A percentile compares a stretch with the other conserved stretches of the same genome.
Conservation (phyloP, 2,113 vertebrate genomes). For the Formicarius rufipectus region DNA sequence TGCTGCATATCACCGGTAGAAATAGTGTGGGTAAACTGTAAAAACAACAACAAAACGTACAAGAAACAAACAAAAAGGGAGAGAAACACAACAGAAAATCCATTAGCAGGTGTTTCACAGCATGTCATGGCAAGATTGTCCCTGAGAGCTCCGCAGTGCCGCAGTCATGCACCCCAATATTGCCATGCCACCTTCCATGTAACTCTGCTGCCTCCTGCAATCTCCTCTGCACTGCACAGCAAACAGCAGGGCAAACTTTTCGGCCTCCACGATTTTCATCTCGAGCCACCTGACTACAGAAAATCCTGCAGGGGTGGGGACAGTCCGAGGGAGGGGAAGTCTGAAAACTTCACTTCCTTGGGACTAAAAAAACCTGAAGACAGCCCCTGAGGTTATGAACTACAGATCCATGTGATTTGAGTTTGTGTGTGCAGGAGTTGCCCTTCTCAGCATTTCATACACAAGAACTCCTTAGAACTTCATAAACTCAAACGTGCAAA, state of each 20-base stretch:
- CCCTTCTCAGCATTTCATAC: neutral
- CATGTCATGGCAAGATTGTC: neutral
- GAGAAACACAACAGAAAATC: neutral
- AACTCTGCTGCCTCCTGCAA: neutral
- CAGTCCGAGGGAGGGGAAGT: neutral
- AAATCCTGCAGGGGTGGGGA: neutral
- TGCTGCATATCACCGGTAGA: conserved; percentile 88
- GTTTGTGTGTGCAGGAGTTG: neutral
- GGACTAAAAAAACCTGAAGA: neutral
- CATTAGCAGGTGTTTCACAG: neutral
- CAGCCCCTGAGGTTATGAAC: neutral
- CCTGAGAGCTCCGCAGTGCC: neutral
- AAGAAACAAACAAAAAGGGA: neutral
- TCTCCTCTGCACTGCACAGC: neutral
- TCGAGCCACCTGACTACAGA: neutral
- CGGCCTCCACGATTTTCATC: neutral
- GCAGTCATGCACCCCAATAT: neutral
- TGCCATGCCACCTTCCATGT: neutral
- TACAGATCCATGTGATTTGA: neutral
- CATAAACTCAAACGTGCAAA: neutral
- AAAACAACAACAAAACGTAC: neutral
- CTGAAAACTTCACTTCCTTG: neutral
- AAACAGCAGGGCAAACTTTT: neutral
- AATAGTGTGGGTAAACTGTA: conserved; percentile 95
- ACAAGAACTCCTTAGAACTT: neutral